A percentile compares a stretch with the other conserved stretches of the same genome.
Conservation (phyloP, 1,140 invertebrate species). For the Zophobas morio region DNA sequence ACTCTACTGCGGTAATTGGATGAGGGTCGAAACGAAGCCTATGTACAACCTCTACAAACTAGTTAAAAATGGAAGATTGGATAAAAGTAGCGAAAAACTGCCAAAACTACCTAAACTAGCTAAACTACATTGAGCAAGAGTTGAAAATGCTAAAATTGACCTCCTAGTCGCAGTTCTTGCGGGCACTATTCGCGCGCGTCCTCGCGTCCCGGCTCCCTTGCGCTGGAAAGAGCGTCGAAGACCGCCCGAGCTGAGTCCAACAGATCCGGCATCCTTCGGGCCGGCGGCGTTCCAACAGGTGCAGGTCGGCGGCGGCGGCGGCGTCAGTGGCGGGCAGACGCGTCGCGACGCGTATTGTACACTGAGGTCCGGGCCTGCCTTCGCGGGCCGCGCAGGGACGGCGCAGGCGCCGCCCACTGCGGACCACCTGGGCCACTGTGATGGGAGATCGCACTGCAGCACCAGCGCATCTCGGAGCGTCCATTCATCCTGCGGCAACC, state of each 20-base stretch:
- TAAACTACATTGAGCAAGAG: constrained; percentile 56
- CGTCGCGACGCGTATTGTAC: constrained; percentile 58
- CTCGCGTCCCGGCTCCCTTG: constrained; percentile 30
- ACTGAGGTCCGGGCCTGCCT: constrained; percentile 56
- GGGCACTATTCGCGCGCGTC: constrained; percentile 41
- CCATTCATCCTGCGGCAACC: constrained; percentile 57
- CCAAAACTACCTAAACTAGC: constrained; percentile 48
- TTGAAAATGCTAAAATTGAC: constrained; percentile 51
- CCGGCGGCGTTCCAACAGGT: constrained; percentile 57
- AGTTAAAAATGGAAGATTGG: constrained; percentile 57
- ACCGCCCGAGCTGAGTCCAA: constrained; percentile 34
- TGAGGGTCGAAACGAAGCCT: constrained; percentile 39
- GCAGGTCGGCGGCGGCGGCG: constrained; percentile 49
- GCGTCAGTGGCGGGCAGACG: constrained; percentile 51
- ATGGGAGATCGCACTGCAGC: constrained; percentile 57
- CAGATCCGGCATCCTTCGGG: constrained; percentile 43
- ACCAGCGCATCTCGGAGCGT: constrained; percentile 53
- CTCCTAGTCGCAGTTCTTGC: constrained; percentile 29
- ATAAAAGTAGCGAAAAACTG: constrained; percentile 53
- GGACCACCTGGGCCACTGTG: constrained; percentile 59
- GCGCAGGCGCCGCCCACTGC: constrained; percentile 58
- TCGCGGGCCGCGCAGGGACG: constrained; percentile 49
- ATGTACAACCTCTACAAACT: constrained; percentile 51
- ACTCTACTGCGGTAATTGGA: constrained; percentile 33
- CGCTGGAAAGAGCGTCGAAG: constrained; percentile 42